Conservation (phyloP, 1,140 invertebrate species). For the Caenorhabditis briggsae region DNA sequence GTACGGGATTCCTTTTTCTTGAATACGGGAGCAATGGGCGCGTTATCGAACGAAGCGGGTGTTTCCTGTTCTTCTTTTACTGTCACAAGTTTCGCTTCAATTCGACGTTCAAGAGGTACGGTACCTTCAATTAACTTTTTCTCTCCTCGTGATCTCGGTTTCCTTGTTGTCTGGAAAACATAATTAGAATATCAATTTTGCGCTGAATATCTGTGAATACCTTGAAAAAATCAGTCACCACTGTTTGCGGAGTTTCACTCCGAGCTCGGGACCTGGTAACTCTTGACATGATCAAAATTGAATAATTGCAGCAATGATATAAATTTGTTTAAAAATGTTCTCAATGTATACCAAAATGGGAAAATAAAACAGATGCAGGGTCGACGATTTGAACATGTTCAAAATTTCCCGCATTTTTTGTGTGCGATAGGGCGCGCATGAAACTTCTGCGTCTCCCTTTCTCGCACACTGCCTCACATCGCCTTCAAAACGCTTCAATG, state of each 20-base stretch:
- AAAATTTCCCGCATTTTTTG: slow-evolving; percentile 39
- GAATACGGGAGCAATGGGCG: neutral
- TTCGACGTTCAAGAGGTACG: neutral
- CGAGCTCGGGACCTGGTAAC: neutral
- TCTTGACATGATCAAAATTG: neutral
- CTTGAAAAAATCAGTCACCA: slow-evolving; percentile 29
- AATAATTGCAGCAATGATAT: too few relatives aligned
- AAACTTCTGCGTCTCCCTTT: neutral
- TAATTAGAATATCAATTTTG: neutral
- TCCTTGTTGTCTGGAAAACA: slow-evolving; percentile 9
- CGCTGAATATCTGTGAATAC: too few relatives aligned
- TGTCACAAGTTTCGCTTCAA: too few relatives aligned
- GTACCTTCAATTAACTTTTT: neutral
- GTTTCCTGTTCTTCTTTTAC: neutral
- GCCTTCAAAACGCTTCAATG: neutral
- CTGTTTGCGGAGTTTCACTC: neutral
- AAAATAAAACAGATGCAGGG: too few relatives aligned
- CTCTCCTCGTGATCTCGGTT: neutral
- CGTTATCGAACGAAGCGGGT: neutral
- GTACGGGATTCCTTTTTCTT: neutral
- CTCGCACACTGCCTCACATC: neutral
- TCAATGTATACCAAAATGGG: too few relatives aligned
- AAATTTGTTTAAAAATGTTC: too few relatives aligned
- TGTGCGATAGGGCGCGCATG: neutral
- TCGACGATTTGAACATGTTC: neutral